A percentile compares a stretch with the other conserved stretches of the same genome.
Conservation (phyloP, 1,140 invertebrate species). For the Drosophila gunungcola region DNA sequence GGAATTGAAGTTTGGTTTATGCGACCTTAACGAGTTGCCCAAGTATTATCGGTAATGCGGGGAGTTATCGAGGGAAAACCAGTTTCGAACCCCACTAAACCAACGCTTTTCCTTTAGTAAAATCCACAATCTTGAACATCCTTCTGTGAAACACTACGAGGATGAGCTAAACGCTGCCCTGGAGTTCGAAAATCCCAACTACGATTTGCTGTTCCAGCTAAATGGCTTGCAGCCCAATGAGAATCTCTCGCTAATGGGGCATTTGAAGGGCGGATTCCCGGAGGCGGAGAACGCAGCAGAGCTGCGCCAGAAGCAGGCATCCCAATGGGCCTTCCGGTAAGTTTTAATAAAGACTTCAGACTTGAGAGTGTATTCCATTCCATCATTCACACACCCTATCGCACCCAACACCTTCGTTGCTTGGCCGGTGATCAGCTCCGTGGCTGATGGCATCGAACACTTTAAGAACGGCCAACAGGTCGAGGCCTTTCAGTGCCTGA, state of each 20-base stretch:
- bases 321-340: conserved; percentile 93
- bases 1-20: conserved; percentile 91
- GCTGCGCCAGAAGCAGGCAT: conserved; percentile 94
- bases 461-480: conserved; percentile 95
- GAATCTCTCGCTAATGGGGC: conserved; percentile 89
- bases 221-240: conserved; percentile 74
- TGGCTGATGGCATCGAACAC: conserved; percentile 96
- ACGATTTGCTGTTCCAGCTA: conserved; percentile 85
- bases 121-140: conserved; percentile 51
- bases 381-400: conserved; percentile 36
- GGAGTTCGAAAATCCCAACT: conserved; percentile 95
- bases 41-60: conserved; percentile 92
- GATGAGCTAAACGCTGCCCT: conserved; percentile 92
- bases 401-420: conserved; percentile 21
- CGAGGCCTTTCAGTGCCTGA: conserved; percentile 97
- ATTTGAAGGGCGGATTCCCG: conserved; percentile 90
- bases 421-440: conserved; percentile 87
- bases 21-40: conserved; percentile 93
- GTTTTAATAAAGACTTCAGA: conserved; percentile 6
- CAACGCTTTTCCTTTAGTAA: conserved; percentile 6
- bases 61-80: not conserved
- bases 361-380: conserved; percentile 24
- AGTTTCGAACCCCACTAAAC: not conserved
- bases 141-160: conserved; percentile 87
- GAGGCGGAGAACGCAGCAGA: conserved; percentile 92